These are phyloP conservation scores for Marcusenius ussheri DNA, from an alignment of 2,113 vertebrate genomes.

Conservation along the genomic window DNA sequence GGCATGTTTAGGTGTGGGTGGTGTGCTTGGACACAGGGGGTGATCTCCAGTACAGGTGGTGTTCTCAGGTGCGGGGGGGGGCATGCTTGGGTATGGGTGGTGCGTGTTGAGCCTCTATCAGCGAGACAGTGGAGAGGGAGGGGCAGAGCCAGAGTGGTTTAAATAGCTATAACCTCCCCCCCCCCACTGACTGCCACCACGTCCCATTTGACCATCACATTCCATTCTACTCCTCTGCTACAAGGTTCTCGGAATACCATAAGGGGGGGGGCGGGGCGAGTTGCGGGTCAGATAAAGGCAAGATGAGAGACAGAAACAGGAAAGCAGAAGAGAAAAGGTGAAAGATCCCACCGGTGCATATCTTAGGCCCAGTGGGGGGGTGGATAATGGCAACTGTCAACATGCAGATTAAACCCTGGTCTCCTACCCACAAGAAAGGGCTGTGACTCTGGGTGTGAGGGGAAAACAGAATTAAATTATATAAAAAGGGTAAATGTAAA, in stretches of 20 bases:
- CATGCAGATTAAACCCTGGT: not conserved
- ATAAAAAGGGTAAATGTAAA: not conserved
- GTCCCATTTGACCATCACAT: constrained; percentile 54
- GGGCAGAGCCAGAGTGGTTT: constrained; percentile 51
- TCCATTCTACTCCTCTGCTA: constrained; percentile 50
- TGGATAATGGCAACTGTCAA: not conserved
- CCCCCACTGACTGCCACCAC: constrained; percentile 32
- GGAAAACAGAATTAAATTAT: not conserved
- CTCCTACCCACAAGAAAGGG: not conserved
- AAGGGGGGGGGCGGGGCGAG: not conserved
- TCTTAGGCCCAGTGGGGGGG: not conserved
- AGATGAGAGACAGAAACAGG: not conserved
- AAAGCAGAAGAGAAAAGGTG: not conserved
- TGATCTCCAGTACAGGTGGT: too few species aligned
- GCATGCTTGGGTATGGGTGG: too few species aligned
- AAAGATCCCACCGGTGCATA: not conserved
- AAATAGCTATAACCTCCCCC: constrained; percentile 62
- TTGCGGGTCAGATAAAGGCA: not conserved
- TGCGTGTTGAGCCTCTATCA: not conserved
- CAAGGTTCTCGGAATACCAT: constrained; percentile 47
- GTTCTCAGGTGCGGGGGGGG: not conserved
- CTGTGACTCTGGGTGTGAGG: not conserved
- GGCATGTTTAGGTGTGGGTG: not conserved
- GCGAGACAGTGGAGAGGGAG: constrained; percentile 31
- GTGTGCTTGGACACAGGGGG: not conserved